phyloP scores from a whole-genome alignment of 2,797 vertebrate species.

The Xyrichtys novacula region DNA sequence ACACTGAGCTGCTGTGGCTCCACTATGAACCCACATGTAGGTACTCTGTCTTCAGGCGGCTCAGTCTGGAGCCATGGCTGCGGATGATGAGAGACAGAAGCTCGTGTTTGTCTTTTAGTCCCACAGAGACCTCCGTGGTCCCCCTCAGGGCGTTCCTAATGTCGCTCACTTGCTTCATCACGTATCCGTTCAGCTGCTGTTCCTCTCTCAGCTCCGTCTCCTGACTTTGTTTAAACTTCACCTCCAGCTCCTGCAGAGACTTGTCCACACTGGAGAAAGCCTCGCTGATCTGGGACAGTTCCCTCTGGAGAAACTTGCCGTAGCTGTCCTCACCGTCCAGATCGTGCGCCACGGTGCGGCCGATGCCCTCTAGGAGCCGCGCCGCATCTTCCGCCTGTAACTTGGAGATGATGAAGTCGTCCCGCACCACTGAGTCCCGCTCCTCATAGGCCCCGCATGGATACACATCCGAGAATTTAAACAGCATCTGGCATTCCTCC shows the following conservation, averaged over 20 bases:
- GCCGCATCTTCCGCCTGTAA: conserved; percentile 94
- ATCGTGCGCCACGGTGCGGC: conserved; percentile 91
- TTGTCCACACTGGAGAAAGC: conserved; percentile 93
- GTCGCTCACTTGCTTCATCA: conserved; percentile 89
- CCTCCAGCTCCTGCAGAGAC: conserved; percentile 93
- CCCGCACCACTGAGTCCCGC: conserved; percentile 86
- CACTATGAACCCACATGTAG: conserved; percentile 83
- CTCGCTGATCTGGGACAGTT: conserved; percentile 92
- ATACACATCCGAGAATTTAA: conserved; percentile 90
- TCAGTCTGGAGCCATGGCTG: conserved; percentile 94
- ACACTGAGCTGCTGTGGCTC: background rate
- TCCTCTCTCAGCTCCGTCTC: conserved; percentile 91
- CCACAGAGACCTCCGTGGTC: conserved; percentile 89
- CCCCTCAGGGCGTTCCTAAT: conserved; percentile 88
- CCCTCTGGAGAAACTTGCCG: conserved; percentile 91
- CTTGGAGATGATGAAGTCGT: conserved; percentile 91
- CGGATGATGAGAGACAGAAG: conserved; percentile 93
- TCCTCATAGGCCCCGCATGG: conserved; percentile 83
- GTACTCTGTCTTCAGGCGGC: conserved; percentile 92
- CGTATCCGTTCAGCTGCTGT: conserved; percentile 87
- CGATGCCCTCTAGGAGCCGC: conserved; percentile 92
- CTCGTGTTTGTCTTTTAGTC: conserved; percentile 93
- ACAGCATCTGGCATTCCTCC: conserved; percentile 95
- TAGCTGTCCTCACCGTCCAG: conserved; percentile 97
- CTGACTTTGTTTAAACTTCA: conserved; percentile 95